These are phyloP conservation scores for Paedocypris micromegethes DNA, from an alignment of 2,797 vertebrate species.

Conservation along the genomic window DNA sequence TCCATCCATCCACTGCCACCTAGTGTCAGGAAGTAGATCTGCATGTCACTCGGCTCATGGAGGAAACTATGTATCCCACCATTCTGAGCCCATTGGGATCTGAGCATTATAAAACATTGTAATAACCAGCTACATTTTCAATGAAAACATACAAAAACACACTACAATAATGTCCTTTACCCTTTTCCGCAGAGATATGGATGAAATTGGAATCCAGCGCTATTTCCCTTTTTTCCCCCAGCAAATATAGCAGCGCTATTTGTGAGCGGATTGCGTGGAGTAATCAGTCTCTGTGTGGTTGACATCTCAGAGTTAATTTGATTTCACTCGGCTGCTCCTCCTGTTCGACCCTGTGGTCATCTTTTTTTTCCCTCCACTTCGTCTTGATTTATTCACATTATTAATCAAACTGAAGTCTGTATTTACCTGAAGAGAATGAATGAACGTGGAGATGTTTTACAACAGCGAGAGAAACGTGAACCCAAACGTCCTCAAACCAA, in stretches of 20 bases:
- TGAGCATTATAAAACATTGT: not conserved
- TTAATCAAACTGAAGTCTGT: slow-evolving; percentile 24
- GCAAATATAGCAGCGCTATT: slow-evolving; percentile 31
- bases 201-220: slow-evolving; percentile 17
- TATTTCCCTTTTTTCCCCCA: slow-evolving; percentile 24
- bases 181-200: slow-evolving; percentile 30
- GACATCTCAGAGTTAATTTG: slow-evolving; percentile 34
- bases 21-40: too few species aligned
- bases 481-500: not conserved
- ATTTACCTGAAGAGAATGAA: not conserved
- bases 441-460: not conserved
- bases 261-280: slow-evolving; percentile 20
- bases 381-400: slow-evolving; percentile 14
- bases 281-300: slow-evolving; percentile 28
- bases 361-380: not conserved
- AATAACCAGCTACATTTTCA: slow-evolving; percentile 8
- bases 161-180: slow-evolving; percentile 6
- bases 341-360: not conserved
- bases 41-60: too few species aligned
- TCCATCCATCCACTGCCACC: too few species aligned
- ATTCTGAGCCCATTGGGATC: too few species aligned
- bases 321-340: slow-evolving; percentile 8
- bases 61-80: too few species aligned
- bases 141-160: slow-evolving; percentile 27
- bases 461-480: not conserved